Evolutionary conservation across 2,113 vertebrate genomes (phyloP), one percentile per base, ranked within the genome.

Genomic region (Mus spicilegus): DNA sequence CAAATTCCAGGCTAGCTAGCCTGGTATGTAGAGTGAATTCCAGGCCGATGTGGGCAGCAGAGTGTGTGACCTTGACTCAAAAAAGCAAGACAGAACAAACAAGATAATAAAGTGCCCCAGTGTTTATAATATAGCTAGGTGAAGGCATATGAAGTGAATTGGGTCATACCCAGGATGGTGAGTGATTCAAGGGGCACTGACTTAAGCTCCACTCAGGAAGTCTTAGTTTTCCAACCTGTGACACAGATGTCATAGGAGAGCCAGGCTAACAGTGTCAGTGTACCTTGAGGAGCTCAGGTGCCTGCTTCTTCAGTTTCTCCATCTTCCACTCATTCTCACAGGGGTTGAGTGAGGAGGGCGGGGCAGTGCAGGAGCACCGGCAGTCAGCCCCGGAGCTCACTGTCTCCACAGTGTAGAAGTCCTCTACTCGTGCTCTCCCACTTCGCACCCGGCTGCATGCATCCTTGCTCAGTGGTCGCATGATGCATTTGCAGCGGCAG

Each of bases 301-400:
- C 99, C 97, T 99, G 99, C 94, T 99, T 99, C 99, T 99, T 99
- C 97, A 99, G 99, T 97, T 99, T 99, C 98, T 99, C 99, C 99
- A 99, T 99, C 98, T 99, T 99, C 99, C 99, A 99, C 98, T 99
- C 99, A 0, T 99, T 99, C 98, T 99, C 99, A 0, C 99, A 99
- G 93, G 99, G 99, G 98, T 99, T 99, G 94, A 99, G 99, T 0
- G 99, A 99, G 92, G 99, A 99, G 0, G 99, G 99, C 0, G 99
- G 99, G 0, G 99, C 99, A 0, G 99, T 99, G 98, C 99, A 99
- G 36, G 99, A 99, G 96, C 99, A 99, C 98, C 98, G 99, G 96
- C 99, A 99, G 98, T 99, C 99, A 0, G 99, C 97, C 1, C 99
- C 99, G 0, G 99, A 99, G 98, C 99, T 99, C 97, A 99, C 99